These are phyloP conservation scores for Dendropsophus ebraccatus DNA, from an alignment of 2,113 vertebrate genomes.

Conservation along the genomic window DNA sequence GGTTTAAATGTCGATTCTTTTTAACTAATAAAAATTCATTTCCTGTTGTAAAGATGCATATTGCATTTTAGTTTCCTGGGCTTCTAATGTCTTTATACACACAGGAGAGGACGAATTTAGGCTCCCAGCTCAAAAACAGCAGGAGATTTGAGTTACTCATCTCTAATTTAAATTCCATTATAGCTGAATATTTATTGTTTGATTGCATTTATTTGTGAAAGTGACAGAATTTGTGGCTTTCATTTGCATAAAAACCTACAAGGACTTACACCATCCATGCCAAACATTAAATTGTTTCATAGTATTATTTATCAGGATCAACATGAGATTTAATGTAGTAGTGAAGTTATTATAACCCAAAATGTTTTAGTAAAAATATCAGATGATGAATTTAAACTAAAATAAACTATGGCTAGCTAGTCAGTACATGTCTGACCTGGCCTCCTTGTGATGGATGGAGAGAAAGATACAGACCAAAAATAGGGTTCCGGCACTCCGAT, in stretches of 20 bases:
- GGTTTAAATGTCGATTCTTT: conserved; percentile 41
- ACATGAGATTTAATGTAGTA: conserved; percentile 2
- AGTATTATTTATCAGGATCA: neutral
- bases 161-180: conserved; percentile 46
- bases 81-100: conserved; percentile 16
- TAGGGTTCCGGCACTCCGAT: too few relatives aligned
- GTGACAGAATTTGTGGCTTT: conserved; percentile 22
- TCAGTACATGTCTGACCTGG: neutral
- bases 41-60: conserved; percentile 37
- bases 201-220: conserved; percentile 28
- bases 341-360: neutral
- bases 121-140: conserved; percentile 30
- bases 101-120: conserved; percentile 29
- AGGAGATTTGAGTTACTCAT: conserved; percentile 42
- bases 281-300: neutral
- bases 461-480: too few relatives aligned
- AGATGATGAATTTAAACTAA: neutral
- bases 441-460: too few relatives aligned
- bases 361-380: neutral
- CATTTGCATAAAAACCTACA: conserved; percentile 12
- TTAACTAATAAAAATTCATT: conserved; percentile 44
- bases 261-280: neutral
- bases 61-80: neutral
- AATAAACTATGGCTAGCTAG: neutral
- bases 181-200: conserved; percentile 39